phyloP scores from a whole-genome alignment of 2,797 vertebrate genomes.

The Syngnathus rostellatus region DNA sequence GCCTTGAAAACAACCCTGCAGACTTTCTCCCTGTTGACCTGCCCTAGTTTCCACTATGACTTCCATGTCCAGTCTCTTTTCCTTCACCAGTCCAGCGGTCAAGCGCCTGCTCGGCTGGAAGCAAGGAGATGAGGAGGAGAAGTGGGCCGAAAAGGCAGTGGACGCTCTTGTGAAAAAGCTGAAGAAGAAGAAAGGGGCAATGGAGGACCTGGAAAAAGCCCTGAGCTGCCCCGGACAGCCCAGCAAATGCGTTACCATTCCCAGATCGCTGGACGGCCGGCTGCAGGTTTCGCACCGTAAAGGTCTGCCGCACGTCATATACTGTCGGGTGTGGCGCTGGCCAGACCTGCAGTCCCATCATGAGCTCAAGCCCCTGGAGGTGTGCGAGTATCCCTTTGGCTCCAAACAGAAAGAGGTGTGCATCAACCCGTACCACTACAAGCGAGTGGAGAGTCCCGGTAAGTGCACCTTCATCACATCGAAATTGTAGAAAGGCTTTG shows the following conservation, averaged over 20 bases:
- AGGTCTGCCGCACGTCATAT: constrained; percentile 94
- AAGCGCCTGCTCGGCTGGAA: constrained; percentile 97
- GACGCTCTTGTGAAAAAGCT: constrained; percentile 97
- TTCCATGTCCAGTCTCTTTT: constrained; percentile 98
- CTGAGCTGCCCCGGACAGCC: constrained; percentile 93
- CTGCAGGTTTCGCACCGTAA: constrained; percentile 96
- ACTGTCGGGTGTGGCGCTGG: constrained; percentile 97
- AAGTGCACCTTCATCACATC: constrained; percentile 44
- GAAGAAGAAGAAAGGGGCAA: constrained; percentile 97
- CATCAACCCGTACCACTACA: constrained; percentile 99
- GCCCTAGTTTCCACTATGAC: constrained; percentile 70
- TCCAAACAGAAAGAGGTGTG: constrained; percentile 99
- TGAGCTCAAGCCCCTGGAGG: constrained; percentile 93
- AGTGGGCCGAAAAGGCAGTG: constrained; percentile 98
- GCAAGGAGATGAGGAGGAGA: constrained; percentile 97
- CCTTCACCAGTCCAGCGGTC: constrained; percentile 97
- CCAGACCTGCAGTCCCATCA: constrained; percentile 96
- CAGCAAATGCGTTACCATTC: constrained; percentile 96
- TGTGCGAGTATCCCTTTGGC: constrained; percentile 96
- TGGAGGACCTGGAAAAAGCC: constrained; percentile 97
- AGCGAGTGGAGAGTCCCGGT: constrained; percentile 97
- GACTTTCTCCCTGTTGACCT: constrained; percentile 24
- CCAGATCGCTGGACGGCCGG: constrained; percentile 88
- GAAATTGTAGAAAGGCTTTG: not conserved
- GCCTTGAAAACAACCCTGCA: constrained; percentile 10